Conservation (phyloP, 2,113 vertebrate species). For the Nothobranchius kuhntae region DNA sequence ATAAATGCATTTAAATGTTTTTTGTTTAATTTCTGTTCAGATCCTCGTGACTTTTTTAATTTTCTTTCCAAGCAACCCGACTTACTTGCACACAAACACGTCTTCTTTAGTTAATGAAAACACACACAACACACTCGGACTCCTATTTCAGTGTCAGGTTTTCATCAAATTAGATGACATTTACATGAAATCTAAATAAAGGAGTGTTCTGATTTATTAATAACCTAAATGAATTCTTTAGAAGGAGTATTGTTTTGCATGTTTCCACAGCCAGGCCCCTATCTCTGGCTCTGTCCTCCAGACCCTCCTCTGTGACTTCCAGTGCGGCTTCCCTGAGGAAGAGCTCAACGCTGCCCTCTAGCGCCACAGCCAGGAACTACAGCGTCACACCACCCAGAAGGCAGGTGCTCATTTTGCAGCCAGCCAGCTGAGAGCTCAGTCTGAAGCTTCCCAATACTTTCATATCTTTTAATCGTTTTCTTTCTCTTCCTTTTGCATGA, state of each 20-base stretch:
- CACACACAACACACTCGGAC: too few species aligned
- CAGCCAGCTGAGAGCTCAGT: background rate
- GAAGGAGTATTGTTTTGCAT: background rate
- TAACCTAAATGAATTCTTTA: background rate
- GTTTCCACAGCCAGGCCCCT: conserved; percentile 59
- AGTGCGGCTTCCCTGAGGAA: conserved; percentile 62
- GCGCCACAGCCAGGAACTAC: conserved; percentile 68
- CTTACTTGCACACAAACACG: too few species aligned
- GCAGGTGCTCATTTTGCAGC: conserved; percentile 27
- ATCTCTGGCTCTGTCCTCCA: conserved; percentile 69
- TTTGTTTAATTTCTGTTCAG: too few species aligned
- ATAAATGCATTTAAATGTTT: too few species aligned
- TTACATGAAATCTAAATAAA: too few species aligned
- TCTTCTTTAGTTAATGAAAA: too few species aligned
- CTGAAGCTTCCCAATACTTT: background rate
- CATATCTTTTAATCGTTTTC: conserved; percentile 24
- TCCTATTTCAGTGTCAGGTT: too few species aligned
- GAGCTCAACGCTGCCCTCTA: conserved; percentile 76
- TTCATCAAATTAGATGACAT: too few species aligned
- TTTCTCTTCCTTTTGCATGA: background rate
- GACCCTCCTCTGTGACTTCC: conserved; percentile 39
- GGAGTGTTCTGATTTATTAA: too few species aligned
- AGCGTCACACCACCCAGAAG: conserved; percentile 62
- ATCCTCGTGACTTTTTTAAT: too few species aligned
- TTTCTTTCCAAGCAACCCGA: too few species aligned